Conservation (phyloP, 2,113 vertebrate genomes). For the Origma solitaria region DNA sequence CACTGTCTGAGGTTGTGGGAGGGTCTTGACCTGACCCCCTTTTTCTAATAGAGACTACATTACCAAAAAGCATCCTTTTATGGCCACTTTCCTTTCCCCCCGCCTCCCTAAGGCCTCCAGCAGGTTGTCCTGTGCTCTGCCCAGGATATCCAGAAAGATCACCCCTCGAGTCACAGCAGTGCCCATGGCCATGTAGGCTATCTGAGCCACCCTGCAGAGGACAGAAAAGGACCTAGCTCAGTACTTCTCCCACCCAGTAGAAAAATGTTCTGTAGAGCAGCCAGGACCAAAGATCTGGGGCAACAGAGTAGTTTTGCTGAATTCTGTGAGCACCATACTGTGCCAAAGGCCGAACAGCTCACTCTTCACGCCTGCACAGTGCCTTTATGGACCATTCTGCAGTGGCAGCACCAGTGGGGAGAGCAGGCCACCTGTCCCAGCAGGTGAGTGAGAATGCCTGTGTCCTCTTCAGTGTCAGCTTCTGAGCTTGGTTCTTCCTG, state of each 20-base stretch:
- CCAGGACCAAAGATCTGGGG: neutral
- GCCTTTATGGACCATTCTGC: neutral
- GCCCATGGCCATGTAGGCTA: neutral
- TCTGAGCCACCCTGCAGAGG: neutral
- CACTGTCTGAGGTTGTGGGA: neutral
- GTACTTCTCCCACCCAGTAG: neutral
- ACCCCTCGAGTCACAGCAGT: neutral
- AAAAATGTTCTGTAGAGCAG: neutral
- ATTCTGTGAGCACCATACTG: rapidly evolving
- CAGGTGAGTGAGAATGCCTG: neutral
- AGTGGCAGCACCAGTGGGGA: neutral
- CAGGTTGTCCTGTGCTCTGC: neutral
- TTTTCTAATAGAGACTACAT: neutral
- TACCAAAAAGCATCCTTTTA: no score
- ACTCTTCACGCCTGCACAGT: neutral
- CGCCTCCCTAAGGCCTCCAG: neutral
- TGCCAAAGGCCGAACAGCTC: neutral
- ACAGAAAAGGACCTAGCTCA: neutral
- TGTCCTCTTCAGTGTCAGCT: neutral
- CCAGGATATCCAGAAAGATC: neutral
- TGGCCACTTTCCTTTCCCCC: neutral
- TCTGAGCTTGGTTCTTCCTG: neutral
- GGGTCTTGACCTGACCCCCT: rapidly evolving
- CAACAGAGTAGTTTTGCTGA: neutral
- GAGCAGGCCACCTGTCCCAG: neutral